Base-by-base conservation (phyloP, 2,797 vertebrate species). In the Momotus momota region DNA sequence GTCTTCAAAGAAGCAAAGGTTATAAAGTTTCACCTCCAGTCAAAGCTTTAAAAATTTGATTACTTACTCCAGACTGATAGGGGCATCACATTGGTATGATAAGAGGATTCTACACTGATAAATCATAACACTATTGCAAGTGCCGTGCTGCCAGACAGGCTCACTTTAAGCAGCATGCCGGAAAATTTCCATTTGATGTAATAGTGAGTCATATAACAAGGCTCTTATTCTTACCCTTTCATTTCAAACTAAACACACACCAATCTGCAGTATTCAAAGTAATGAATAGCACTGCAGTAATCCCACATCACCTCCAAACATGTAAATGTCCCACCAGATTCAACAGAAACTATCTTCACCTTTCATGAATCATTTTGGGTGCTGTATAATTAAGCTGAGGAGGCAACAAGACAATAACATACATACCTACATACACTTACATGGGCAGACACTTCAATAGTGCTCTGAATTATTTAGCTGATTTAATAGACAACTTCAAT, bases 21-120 rank as follows among this genome's bases (percentile, higher is more conserved):
- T 82, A 86, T 67, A 22, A 88, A 75, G 88, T 79, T 87, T 95
- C 87, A 82, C 77, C 45, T 93, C 41, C 49, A 95, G 57, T 66
- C 41, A 81, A 77, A 91, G 61, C n/a, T 31, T 83, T 92, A 93
- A 95, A 83, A 94, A 90, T 79, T 72, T 52, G 57, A 83, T 69
- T 81, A 83, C 55, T 93, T 81, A 48, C 54, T 90, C 17, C 27
- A 86, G 79, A 54, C 49, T 73, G 61, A 71, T 27, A 93, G 27
- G 38, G 26, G 38, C 72, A 89, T 81, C 92, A 49, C 52, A 67
- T 0, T n/a, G 49, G 23, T 67, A 89, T 38, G 70, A 46, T 67
- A 88, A 90, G 23, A 88, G 40, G 67, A 94, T 62, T 93, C 80
- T 54, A 31, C 14, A 27, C 48, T 16, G 74, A 92, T 93, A 93